These are phyloP conservation scores for Leptogaster cylindrica DNA, from an alignment of 2,888 invertebrate genomes.

Conservation along the genomic window DNA sequence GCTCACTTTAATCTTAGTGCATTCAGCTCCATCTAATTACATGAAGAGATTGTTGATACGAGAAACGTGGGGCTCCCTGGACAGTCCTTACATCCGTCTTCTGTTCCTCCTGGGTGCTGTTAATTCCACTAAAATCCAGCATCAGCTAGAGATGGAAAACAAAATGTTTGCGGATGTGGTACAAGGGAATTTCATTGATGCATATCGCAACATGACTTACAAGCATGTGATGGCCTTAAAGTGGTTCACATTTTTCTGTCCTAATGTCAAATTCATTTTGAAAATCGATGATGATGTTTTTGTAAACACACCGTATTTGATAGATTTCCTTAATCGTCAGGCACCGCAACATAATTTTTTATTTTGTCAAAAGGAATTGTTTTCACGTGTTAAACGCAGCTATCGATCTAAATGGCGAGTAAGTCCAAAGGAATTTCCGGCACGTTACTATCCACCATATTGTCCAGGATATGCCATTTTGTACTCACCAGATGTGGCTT, in stretches of 20 bases:
- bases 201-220: constrained; percentile 82
- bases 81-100: constrained; percentile 64
- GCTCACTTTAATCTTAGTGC: constrained; percentile 70
- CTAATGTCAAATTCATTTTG: constrained; percentile 70
- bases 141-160: constrained; percentile 65
- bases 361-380: constrained; percentile 67
- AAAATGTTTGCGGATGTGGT: constrained; percentile 70
- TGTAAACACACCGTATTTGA: constrained; percentile 71
- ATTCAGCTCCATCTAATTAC: constrained; percentile 72
- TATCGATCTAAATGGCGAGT: constrained; percentile 80
- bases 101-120: constrained; percentile 73
- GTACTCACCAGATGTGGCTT: constrained; percentile 70
- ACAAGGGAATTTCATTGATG: constrained; percentile 78
- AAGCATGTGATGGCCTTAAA: constrained; percentile 84
- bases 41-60: constrained; percentile 73
- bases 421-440: constrained; percentile 70
- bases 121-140: constrained; percentile 56
- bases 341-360: constrained; percentile 65
- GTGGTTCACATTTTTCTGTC: constrained; percentile 76
- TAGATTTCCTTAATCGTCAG: constrained; percentile 62
- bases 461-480: constrained; percentile 77
- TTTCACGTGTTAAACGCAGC: constrained; percentile 66
- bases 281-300: constrained; percentile 82
- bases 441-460: constrained; percentile 73
- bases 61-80: constrained; percentile 73